These are phyloP conservation scores for Eristalinus sepulchralis DNA, from an alignment of 2,888 invertebrate genomes.

Conservation along the genomic window DNA sequence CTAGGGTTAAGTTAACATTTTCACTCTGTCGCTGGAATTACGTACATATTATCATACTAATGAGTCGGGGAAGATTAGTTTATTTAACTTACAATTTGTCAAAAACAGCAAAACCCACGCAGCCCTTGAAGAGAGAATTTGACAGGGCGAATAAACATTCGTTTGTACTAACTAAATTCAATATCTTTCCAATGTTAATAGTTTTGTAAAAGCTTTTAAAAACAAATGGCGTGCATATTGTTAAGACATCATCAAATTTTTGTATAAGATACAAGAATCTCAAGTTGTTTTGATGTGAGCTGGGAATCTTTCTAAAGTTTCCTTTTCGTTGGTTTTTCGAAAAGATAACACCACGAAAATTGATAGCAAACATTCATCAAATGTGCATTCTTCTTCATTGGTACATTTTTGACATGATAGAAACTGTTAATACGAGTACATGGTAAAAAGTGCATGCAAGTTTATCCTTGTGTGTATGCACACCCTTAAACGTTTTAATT, in stretches of 20 bases:
- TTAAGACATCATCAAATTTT: constrained; percentile 78
- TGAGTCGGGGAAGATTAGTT: constrained; percentile 72
- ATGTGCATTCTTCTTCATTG: constrained; percentile 54
- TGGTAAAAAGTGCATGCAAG: too few species aligned
- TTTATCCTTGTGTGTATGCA: too few species aligned
- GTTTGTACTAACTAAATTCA: constrained; percentile 78
- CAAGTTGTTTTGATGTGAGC: constrained; percentile 77
- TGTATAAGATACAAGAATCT: constrained; percentile 76
- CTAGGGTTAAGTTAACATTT: constrained; percentile 78
- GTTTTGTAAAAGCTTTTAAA: constrained; percentile 80
- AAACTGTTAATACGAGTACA: too few species aligned
- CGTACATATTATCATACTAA: constrained; percentile 79
- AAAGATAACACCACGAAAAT: constrained; percentile 77
- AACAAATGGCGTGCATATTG: constrained; percentile 80
- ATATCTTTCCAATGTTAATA: constrained; percentile 79
- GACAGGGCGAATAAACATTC: constrained; percentile 78
- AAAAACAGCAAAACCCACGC: constrained; percentile 80
- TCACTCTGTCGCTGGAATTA: constrained; percentile 77
- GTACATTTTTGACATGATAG: constrained; percentile 75
- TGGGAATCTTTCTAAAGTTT: constrained; percentile 76
- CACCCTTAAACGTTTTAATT: too few species aligned
- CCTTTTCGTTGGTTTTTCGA: constrained; percentile 72
- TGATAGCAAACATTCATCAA: constrained; percentile 75
- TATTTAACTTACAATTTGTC: constrained; percentile 76
- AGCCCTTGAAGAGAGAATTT: constrained; percentile 78